Conservation (phyloP, 2,797 vertebrate species). For the Tinamus major region DNA sequence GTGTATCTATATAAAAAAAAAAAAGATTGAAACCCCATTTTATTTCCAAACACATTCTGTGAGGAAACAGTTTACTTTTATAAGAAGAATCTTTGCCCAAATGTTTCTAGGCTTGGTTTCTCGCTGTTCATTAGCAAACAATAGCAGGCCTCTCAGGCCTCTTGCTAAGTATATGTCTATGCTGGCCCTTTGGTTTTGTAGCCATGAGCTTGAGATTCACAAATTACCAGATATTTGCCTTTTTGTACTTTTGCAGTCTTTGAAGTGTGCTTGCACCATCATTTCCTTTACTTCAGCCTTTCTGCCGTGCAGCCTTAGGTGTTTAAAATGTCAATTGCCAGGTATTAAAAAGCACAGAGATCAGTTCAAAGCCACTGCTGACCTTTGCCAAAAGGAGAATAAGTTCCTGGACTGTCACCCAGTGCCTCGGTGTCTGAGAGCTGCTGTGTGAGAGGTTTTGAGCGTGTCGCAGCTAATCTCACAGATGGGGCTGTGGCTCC, state of each 20-base stretch:
- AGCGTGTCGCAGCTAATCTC: background rate
- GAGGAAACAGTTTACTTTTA: background rate
- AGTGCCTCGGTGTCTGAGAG: background rate
- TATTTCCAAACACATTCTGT: background rate
- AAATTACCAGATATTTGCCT: background rate
- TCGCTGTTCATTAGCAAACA: background rate
- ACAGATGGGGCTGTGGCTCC: background rate
- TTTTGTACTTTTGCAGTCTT: background rate
- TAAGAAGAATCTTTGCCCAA: background rate
- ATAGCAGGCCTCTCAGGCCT: background rate
- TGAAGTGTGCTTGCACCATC: background rate
- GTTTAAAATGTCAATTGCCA: background rate
- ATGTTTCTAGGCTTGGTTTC: background rate
- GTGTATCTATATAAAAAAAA: background rate
- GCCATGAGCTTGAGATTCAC: background rate
- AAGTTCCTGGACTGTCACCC: background rate
- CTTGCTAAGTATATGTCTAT: background rate
- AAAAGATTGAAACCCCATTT: background rate
- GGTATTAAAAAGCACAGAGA: rapidly evolving
- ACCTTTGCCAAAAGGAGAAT: background rate
- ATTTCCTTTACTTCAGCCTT: background rate
- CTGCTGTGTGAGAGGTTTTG: background rate
- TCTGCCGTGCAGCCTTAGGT: background rate
- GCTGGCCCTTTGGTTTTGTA: background rate
- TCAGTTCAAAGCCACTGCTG: background rate